Percentiles rank a stretch among this genome's conserved stretches.
phyloP scores from a whole-genome alignment of 2,113 vertebrate species.

The Ptilorrhoa leucosticta region DNA sequence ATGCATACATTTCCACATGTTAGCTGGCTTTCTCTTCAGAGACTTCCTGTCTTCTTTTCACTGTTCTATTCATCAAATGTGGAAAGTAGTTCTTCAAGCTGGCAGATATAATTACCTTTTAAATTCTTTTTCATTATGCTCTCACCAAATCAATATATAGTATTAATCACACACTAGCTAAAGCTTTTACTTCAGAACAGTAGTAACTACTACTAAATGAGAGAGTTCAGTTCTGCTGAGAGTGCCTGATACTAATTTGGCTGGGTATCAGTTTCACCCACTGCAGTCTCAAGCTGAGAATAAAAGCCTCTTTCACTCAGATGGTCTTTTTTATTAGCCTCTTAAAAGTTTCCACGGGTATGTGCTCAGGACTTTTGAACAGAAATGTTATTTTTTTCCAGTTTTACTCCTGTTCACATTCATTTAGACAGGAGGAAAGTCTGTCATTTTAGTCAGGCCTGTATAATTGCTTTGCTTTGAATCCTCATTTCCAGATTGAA shows the following conservation, averaged over 20 bases:
- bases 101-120: background rate
- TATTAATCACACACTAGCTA: background rate
- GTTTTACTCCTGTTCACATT: slow-evolving; percentile 14
- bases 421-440: slow-evolving; percentile 1
- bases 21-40: background rate
- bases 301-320: slow-evolving; percentile 49
- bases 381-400: slow-evolving; percentile 27
- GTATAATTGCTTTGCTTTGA: background rate
- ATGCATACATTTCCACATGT: background rate
- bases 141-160: background rate
- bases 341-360: slow-evolving; percentile 48
- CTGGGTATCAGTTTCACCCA: slow-evolving; percentile 6
- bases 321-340: slow-evolving; percentile 32
- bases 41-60: background rate
- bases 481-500: background rate
- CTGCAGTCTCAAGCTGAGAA: slow-evolving; percentile 27
- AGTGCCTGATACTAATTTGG: slow-evolving; percentile 29
- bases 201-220: background rate
- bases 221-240: background rate
- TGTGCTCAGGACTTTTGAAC: slow-evolving; percentile 13
- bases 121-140: background rate
- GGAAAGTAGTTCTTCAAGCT: background rate
- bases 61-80: background rate
- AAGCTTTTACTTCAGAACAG: background rate
- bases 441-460: background rate